These are phyloP conservation scores for Meloidogyne hapla DNA, from an alignment of 1,140 invertebrate species.

Conservation along the genomic window DNA sequence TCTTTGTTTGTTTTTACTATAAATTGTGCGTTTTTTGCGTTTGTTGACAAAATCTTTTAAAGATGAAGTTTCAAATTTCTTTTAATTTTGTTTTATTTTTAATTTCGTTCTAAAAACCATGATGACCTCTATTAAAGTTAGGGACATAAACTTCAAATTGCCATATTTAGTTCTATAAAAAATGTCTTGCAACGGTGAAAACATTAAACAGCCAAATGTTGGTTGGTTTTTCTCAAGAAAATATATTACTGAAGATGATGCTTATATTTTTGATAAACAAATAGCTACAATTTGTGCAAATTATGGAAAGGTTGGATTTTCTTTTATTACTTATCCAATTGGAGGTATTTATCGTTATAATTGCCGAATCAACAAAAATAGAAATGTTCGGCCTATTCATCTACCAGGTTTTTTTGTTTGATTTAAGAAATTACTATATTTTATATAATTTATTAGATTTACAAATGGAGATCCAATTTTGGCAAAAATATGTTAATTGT, in stretches of 20 bases:
- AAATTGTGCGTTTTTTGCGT: conserved; percentile 2
- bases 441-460: neutral
- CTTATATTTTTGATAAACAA: neutral
- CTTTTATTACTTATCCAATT: conserved; percentile 22
- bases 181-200: no score
- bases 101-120: no score
- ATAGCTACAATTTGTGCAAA: conserved; percentile 25
- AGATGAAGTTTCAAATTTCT: no score
- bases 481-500: conserved; percentile 52
- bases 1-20: conserved; percentile 14
- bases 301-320: conserved; percentile 32
- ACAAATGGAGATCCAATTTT: conserved; percentile 45
- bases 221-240: conserved; percentile 41
- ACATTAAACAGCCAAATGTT: conserved; percentile 15
- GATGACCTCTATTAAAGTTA: no score
- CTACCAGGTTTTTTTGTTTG: conserved; percentile 48
- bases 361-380: conserved; percentile 18
- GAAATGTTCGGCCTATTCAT: conserved; percentile 26
- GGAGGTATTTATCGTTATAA: conserved; percentile 11
- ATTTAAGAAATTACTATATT: neutral
- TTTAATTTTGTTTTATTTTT: no score
- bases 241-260: conserved; percentile 39
- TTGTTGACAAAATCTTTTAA: no score
- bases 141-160: no score
- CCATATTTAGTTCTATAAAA: no score